Percentiles rank a stretch among this genome's conserved stretches.
These are phyloP conservation scores for Sparidentex hasta DNA, from an alignment of 2,797 vertebrate species.

Conservation along the genomic window DNA sequence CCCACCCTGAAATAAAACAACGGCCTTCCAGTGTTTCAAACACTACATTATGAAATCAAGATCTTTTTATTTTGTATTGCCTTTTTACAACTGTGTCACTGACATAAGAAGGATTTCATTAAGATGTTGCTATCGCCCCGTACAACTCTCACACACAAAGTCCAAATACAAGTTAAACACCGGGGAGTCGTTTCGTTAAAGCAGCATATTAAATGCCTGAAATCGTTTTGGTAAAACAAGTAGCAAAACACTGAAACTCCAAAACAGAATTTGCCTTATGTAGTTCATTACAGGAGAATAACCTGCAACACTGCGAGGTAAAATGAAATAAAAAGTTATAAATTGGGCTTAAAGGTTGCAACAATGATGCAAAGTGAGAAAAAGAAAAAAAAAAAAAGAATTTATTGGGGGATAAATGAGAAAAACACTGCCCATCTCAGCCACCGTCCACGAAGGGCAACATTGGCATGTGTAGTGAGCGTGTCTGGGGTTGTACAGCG, in stretches of 20 bases:
- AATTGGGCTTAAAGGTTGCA: constrained; percentile 61
- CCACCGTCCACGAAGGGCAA: constrained; percentile 52
- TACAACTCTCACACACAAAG: constrained; percentile 67
- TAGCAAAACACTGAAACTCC: constrained; percentile 67
- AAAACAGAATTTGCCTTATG: constrained; percentile 65
- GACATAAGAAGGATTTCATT: constrained; percentile 63
- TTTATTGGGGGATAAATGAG: constrained; percentile 15
- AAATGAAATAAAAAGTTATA: constrained; percentile 53
- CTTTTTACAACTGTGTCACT: constrained; percentile 79
- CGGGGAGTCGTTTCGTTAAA: constrained; percentile 41
- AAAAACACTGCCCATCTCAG: constrained; percentile 50
- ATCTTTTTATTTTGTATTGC: constrained; percentile 75
- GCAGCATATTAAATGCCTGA: constrained; percentile 41
- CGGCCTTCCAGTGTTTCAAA: constrained; percentile 39
- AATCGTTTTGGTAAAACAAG: constrained; percentile 74
- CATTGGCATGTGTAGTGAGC: constrained; percentile 56
- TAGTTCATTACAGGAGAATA: constrained; percentile 41
- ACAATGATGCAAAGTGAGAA: constrained; percentile 50
- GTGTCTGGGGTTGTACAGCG: constrained; percentile 64
- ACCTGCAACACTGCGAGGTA: constrained; percentile 51
- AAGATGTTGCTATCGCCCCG: constrained; percentile 54
- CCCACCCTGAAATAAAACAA: constrained; percentile 13
- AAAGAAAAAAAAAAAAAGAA: not conserved
- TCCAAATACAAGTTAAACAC: constrained; percentile 69
- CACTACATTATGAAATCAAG: constrained; percentile 74